Base-by-base conservation (phyloP, 2,113 vertebrate genomes). In the Erythrocercus mccallii region DNA sequence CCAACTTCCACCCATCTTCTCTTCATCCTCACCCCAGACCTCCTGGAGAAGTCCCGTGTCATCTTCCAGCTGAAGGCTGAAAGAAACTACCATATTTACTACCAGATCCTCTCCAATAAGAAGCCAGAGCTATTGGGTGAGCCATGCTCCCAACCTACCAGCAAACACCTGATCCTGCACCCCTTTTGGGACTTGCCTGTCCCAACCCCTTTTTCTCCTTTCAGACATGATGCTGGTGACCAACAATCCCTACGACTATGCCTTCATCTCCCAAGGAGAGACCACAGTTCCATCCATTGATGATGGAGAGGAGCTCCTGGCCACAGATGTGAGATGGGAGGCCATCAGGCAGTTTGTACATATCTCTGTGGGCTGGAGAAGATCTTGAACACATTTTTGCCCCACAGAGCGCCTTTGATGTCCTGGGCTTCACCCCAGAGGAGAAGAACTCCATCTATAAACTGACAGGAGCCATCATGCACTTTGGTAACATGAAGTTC, bases 61-160 rank as follows among this genome's bases (percentile, higher is more conserved):
- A 99, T 99, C 96, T 99, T 98, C 95, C 99, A 99, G 98, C 98
- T 99, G 13, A 99, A 99, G 94, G 94, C 99, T 23, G 99, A 99
- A 96, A 98, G 99, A 82, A 98, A 99, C 92, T 99, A 99, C 85
- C 99, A 99, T 90, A 99, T 99, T 95, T 99, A 98, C 97, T 99
- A 99, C 95, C 99, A 99, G 98, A 99, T 99, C 89, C 97, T 99
- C 86, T 99, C 99, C 97, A 99, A 99, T 62, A 98, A 99, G 96
- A 99, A 99, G 96, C 99, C 99, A 10, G 99, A 99, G 92, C 97
- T 99, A 12, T 92, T 99, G 82, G 99, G 99, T 99, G 82, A 90
- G 87, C 31, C 11, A 37, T 33, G 6, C 7, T 76, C 30, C 17
- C 25, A 77, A 15, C 6, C 10, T 12, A 42, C 12, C 12, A 0